Conservation (phyloP, 2,888 invertebrate species). For the Phengaris arion region DNA sequence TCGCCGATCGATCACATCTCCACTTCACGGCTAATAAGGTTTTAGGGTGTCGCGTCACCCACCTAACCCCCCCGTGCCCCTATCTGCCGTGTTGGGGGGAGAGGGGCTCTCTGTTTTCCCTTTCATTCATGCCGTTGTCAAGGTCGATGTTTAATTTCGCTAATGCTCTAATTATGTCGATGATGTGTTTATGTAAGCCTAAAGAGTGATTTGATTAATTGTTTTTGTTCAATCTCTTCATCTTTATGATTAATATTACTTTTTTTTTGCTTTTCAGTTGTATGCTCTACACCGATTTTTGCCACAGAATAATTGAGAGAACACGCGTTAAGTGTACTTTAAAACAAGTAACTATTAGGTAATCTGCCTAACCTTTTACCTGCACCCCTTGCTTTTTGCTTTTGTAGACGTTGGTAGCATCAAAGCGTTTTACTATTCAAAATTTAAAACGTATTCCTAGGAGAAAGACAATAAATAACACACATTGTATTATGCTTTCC, state of each 20-base stretch:
- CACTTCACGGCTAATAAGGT: constrained; percentile 61
- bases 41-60: constrained; percentile 51
- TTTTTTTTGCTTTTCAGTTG: not conserved
- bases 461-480: not conserved
- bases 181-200: not conserved
- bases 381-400: not conserved
- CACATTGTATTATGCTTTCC: too few relatives aligned
- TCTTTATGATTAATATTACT: not conserved
- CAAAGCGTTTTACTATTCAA: not conserved
- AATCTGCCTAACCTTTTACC: too few relatives aligned
- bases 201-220: constrained; percentile 14
- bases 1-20: constrained; percentile 68
- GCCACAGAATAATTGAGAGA: not conserved
- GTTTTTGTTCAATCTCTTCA: not conserved
- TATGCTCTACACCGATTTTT: not conserved
- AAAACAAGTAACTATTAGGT: too few relatives aligned
- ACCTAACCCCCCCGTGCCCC: constrained; percentile 22
- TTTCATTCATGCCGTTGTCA: constrained; percentile 28
- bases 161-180: constrained; percentile 13
- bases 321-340: not conserved
- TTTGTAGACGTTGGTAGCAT: not conserved
- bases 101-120: too few relatives aligned
- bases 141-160: constrained; percentile 17
- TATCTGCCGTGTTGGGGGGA: not conserved
- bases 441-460: not conserved